These are phyloP conservation scores for Ictidomys tridecemlineatus DNA, from an alignment of 2,113 vertebrate genomes.

Conservation along the genomic window DNA sequence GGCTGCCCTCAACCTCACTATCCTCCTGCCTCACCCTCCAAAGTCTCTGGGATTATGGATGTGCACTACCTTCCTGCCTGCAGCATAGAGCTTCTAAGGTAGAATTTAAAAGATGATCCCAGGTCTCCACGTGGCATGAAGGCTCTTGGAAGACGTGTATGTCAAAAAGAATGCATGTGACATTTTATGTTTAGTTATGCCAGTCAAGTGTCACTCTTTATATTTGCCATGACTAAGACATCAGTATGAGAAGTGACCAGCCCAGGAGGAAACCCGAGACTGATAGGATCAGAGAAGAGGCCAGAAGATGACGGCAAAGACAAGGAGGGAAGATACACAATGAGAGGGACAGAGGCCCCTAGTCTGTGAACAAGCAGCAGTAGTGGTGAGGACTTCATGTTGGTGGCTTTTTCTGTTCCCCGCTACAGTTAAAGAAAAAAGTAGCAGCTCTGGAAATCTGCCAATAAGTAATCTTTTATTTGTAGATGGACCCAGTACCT, in stretches of 20 bases:
- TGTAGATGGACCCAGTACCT: no score
- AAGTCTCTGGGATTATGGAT: no score
- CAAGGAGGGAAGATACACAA: background rate
- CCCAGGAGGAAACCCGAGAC: background rate
- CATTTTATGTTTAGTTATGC: background rate
- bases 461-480: background rate
- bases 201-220: background rate
- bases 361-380: background rate
- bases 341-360: background rate
- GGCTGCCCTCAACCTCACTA: no score
- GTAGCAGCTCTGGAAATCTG: background rate
- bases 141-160: background rate
- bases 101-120: background rate
- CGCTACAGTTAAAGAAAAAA: background rate
- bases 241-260: background rate
- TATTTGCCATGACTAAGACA: background rate
- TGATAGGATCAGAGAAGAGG: slow-evolving; percentile 6
- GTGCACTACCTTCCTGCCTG: no score
- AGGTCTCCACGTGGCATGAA: background rate
- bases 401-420: background rate
- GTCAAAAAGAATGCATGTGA: background rate
- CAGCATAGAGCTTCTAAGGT: background rate
- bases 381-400: background rate
- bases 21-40: no score
- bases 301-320: background rate